Percentiles rank a stretch among this genome's conserved stretches.
Conservation (phyloP, 2,113 vertebrate species). For the Origma solitaria region DNA sequence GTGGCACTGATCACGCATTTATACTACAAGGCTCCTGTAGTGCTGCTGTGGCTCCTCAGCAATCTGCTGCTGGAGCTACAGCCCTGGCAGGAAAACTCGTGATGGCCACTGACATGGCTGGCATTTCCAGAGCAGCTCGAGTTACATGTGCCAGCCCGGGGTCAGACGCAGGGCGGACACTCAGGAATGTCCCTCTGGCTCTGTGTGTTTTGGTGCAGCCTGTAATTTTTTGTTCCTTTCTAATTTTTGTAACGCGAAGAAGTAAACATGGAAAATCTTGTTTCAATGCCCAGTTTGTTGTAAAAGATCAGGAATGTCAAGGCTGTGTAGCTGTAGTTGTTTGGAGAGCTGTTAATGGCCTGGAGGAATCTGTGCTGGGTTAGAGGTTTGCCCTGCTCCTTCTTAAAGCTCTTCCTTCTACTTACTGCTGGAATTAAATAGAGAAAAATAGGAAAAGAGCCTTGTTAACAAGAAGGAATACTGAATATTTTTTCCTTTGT, state of each 20-base stretch:
- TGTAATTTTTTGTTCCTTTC: slow-evolving; percentile 11
- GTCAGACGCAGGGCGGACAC: neutral
- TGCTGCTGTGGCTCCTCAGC: neutral
- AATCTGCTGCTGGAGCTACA: neutral
- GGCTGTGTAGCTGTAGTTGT: neutral
- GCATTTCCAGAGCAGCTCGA: neutral
- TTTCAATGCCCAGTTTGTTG: slow-evolving; percentile 11
- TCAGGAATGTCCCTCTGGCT: neutral
- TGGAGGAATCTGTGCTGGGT: neutral
- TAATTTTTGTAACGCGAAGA: neutral
- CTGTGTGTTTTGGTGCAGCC: neutral
- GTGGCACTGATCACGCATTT: neutral
- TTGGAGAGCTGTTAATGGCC: neutral
- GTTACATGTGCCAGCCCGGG: neutral
- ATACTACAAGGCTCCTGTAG: neutral
- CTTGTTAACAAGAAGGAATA: neutral
- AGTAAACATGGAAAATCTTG: slow-evolving; percentile 22
- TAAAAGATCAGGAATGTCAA: slow-evolving; percentile 21
- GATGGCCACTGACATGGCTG: neutral
- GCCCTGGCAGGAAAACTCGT: neutral
- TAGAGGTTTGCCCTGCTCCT: neutral
- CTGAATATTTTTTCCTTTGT: neutral
- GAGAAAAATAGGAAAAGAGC: neutral
- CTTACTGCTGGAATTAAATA: neutral
- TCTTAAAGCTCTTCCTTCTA: neutral